Evolutionary conservation across 2,888 invertebrate genomes (phyloP).

Genomic region (Dromius quadrimaculatus): DNA sequence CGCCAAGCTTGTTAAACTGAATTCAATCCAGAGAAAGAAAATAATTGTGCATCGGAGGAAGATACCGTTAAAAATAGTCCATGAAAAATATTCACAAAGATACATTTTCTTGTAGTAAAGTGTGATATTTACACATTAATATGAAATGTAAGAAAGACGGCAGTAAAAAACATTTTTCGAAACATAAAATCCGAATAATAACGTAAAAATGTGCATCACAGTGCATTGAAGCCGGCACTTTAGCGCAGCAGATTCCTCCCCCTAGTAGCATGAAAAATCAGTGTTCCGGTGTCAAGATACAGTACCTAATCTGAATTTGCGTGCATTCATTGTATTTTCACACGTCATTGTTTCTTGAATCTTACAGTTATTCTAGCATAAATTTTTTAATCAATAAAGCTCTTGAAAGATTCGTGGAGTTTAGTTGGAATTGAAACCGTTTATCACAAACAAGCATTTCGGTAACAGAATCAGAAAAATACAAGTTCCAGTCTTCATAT

Average conservation of each 20-base stretch:
- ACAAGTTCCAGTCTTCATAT: slow-evolving; percentile 19
- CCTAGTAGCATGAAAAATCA: slow-evolving; percentile 5
- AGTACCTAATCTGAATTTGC: slow-evolving; percentile 41
- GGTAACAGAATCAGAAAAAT: slow-evolving; percentile 38
- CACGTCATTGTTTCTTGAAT: slow-evolving; percentile 49
- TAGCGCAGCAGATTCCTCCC: background rate
- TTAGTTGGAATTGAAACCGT: slow-evolving; percentile 35
- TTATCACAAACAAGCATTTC: slow-evolving; percentile 34
- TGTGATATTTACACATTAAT: slow-evolving; percentile 30
- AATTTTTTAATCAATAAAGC: background rate
- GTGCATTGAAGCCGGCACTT: slow-evolving; percentile 20
- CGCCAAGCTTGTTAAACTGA: slow-evolving; percentile 7
- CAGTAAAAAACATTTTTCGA: slow-evolving; percentile 51
- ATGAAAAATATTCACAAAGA: no score
- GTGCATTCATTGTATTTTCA: slow-evolving; percentile 43
- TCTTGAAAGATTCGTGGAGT: slow-evolving; percentile 15
- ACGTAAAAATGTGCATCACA: slow-evolving; percentile 21
- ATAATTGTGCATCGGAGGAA: no score
- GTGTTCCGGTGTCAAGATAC: slow-evolving; percentile 39
- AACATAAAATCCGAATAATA: slow-evolving; percentile 49
- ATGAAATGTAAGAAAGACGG: slow-evolving; percentile 44
- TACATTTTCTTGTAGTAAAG: no score
- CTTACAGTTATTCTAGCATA: no score
- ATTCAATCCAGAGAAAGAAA: background rate
- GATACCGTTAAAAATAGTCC: no score